Evolutionary conservation across 2,888 invertebrate species (phyloP).

Genomic region (Napeogenes inachia): DNA sequence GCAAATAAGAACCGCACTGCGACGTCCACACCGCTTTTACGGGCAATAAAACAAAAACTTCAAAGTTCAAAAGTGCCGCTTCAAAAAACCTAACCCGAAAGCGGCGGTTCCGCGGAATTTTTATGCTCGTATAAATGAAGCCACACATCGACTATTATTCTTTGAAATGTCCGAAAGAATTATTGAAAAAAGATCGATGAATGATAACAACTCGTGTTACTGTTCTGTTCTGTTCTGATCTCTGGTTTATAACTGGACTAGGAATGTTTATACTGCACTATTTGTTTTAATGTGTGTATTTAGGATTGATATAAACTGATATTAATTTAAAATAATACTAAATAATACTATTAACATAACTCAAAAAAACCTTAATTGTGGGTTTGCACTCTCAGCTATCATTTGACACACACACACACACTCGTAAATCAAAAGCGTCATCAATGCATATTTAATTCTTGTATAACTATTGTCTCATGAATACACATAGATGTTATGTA

Average conservation of each 20-base stretch:
- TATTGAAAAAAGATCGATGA: conserved; percentile 7
- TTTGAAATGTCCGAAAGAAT: conserved; percentile 14
- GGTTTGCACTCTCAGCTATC: too few species aligned
- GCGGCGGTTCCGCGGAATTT: conserved; percentile 31
- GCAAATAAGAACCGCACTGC: conserved; percentile 11
- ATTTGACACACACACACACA: too few species aligned
- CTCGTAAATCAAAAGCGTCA: background rate
- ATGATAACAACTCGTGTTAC: background rate
- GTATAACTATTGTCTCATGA: conserved; percentile 5
- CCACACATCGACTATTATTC: conserved; percentile 11
- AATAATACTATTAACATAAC: too few species aligned
- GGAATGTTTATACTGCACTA: too few species aligned
- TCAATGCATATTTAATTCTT: conserved; percentile 3
- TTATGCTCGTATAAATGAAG: conserved; percentile 22
- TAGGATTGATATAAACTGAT: too few species aligned
- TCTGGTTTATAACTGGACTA: too few species aligned
- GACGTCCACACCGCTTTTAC: conserved; percentile 38
- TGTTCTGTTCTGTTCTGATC: too few species aligned
- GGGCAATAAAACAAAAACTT: conserved; percentile 47
- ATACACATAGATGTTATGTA: conserved; percentile 16
- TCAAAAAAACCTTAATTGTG: too few species aligned
- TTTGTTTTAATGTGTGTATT: too few species aligned
- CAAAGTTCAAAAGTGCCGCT: conserved; percentile 46
- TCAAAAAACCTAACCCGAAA: conserved; percentile 32
- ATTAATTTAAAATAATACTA: too few species aligned